A percentile compares a stretch with the other conserved stretches of the same genome.
Conservation (phyloP, 2,888 invertebrate genomes). For the Patella ulyssiponensis region DNA sequence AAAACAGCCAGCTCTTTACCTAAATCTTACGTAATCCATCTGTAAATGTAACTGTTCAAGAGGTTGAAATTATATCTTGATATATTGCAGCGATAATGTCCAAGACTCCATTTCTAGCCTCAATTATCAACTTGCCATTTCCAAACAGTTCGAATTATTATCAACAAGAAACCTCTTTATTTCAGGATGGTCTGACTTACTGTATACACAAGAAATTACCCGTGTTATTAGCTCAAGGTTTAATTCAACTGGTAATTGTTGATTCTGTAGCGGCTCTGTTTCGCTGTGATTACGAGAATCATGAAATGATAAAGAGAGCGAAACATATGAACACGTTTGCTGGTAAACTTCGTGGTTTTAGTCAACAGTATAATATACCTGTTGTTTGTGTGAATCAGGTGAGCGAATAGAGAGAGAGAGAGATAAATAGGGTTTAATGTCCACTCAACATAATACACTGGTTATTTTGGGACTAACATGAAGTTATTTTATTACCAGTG, state of each 20-base stretch:
- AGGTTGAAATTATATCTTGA: neutral
- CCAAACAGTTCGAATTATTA: too few species aligned
- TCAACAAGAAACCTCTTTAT: neutral
- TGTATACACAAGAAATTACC: conserved; percentile 75
- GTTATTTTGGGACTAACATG: too few species aligned
- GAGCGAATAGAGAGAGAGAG: conserved; percentile 32
- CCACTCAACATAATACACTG: too few species aligned
- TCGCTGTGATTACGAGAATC: conserved; percentile 75
- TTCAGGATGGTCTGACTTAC: conserved; percentile 60
- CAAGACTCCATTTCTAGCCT: too few species aligned
- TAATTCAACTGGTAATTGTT: conserved; percentile 79
- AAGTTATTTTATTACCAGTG: too few species aligned
- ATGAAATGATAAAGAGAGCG: conserved; percentile 71
- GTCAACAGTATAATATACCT: conserved; percentile 76
- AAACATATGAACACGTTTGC: conserved; percentile 74
- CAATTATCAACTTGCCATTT: too few species aligned
- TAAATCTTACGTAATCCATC: neutral
- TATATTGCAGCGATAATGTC: too few species aligned
- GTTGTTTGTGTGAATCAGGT: conserved; percentile 84
- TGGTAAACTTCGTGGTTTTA: conserved; percentile 76
- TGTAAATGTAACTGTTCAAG: neutral
- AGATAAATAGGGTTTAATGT: too few species aligned
- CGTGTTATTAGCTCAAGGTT: conserved; percentile 74
- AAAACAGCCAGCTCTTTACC: too few species aligned
- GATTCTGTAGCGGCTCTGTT: conserved; percentile 84